phyloP scores from a whole-genome alignment of 2,113 vertebrate genomes.

The Microcebus tavaratra region DNA sequence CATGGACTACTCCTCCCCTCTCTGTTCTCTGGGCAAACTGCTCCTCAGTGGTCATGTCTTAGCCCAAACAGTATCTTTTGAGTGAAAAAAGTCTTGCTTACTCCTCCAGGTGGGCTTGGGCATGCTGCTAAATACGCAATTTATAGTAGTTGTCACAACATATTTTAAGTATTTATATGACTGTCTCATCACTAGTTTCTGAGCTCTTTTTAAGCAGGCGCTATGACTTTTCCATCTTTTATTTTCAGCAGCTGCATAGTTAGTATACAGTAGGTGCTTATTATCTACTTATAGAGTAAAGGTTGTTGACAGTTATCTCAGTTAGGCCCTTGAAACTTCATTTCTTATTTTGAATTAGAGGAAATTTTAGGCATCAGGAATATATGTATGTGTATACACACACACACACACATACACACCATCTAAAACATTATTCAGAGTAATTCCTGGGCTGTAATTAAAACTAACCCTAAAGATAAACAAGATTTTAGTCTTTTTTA shows the following conservation, averaged over 20 bases:
- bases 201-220: background rate
- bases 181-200: background rate
- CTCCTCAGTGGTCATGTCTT: background rate
- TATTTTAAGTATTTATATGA: conserved; percentile 12
- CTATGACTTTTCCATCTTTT: background rate
- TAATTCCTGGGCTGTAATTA: background rate
- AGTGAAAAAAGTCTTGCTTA: background rate
- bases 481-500: conserved; percentile 7
- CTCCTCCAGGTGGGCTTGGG: background rate
- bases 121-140: background rate
- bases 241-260: background rate
- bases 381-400: background rate
- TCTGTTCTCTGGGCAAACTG: background rate
- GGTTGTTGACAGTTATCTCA: conserved; percentile 7
- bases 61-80: background rate
- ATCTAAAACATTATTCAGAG: conserved; percentile 24
- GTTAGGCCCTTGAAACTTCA: background rate
- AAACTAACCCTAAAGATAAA: conserved; percentile 26
- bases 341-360: conserved; percentile 25
- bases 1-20: background rate
- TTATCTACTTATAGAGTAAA: conserved; percentile 25
- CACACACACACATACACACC: background rate
- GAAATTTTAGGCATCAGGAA: background rate
- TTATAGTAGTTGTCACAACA: background rate
- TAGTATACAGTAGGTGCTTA: background rate